Evolutionary conservation across 1,140 invertebrate species (phyloP).

Genomic region (Augochlora pura): DNA sequence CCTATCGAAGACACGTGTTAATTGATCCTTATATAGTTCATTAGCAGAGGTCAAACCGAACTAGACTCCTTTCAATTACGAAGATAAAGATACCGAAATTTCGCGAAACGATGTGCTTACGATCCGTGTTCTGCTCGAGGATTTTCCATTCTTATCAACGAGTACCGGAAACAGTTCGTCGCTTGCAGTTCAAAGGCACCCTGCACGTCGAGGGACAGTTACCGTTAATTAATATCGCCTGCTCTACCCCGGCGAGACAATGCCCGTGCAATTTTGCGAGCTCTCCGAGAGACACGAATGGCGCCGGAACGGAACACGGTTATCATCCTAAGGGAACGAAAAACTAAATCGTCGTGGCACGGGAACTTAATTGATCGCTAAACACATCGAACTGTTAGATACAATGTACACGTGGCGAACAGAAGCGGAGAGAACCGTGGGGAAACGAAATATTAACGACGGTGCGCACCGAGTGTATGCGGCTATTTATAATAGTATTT

Average conservation of each 20-base stretch:
- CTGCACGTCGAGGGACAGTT: constrained; percentile 21
- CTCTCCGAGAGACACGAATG: neutral
- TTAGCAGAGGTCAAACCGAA: no score
- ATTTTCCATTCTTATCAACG: no score
- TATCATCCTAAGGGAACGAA: neutral
- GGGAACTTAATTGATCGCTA: neutral
- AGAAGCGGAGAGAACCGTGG: constrained; percentile 2
- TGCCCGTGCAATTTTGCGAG: neutral
- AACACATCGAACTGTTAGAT: neutral
- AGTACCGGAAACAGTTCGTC: no score
- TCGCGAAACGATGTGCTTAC: no score
- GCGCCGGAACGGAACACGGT: neutral
- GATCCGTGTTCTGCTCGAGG: no score
- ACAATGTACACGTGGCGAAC: constrained; percentile 5
- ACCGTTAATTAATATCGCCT: constrained; percentile 2
- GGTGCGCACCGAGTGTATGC: constrained; percentile 11
- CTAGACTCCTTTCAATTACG: no score
- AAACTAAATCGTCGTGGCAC: neutral
- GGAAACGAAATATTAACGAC: constrained; percentile 1
- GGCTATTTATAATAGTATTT: constrained; percentile 25
- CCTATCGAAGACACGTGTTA: neutral
- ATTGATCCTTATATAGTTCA: neutral
- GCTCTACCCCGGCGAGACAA: neutral
- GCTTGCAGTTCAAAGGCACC: neutral
- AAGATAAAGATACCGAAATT: no score